phyloP scores from a whole-genome alignment of 2,797 vertebrate genomes.

The Malacoctenus gilli region DNA sequence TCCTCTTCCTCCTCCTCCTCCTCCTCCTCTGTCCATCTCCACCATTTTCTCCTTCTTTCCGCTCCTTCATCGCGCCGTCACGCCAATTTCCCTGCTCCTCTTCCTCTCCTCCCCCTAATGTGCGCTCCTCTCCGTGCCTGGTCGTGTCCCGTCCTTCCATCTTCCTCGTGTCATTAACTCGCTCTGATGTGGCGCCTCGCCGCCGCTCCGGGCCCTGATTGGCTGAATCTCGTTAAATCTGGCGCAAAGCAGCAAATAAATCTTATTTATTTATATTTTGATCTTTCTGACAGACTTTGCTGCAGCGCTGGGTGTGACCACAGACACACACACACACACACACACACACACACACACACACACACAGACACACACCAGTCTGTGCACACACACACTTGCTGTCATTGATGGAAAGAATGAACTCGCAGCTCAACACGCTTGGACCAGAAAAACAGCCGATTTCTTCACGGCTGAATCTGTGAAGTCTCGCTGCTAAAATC shows the following conservation, averaged over 20 bases:
- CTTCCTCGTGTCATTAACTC: constrained; percentile 60
- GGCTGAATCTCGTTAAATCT: constrained; percentile 45
- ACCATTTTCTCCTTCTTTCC: constrained; percentile 9
- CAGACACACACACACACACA: constrained; percentile 33
- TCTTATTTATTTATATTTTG: constrained; percentile 6
- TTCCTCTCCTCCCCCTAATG: constrained; percentile 17
- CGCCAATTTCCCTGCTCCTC: neutral
- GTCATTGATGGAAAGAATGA: no score
- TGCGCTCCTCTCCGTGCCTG: constrained; percentile 48
- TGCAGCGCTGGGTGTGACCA: constrained; percentile 9
- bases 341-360: no score
- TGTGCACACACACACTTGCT: no score
- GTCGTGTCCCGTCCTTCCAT: constrained; percentile 40
- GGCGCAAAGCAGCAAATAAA: constrained; percentile 54
- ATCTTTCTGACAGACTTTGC: constrained; percentile 9
- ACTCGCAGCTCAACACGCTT: no score
- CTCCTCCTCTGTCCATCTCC: constrained; percentile 1
- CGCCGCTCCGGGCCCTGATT: constrained; percentile 54
- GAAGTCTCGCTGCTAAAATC: no score
- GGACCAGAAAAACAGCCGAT: no score
- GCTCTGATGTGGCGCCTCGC: constrained; percentile 50
- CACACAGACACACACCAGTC: no score
- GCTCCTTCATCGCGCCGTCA: neutral
- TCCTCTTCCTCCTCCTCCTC: constrained; percentile 15
- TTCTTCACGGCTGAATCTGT: no score